Base-by-base conservation (phyloP, 1,140 invertebrate genomes). In the Cotesia glomerata region DNA sequence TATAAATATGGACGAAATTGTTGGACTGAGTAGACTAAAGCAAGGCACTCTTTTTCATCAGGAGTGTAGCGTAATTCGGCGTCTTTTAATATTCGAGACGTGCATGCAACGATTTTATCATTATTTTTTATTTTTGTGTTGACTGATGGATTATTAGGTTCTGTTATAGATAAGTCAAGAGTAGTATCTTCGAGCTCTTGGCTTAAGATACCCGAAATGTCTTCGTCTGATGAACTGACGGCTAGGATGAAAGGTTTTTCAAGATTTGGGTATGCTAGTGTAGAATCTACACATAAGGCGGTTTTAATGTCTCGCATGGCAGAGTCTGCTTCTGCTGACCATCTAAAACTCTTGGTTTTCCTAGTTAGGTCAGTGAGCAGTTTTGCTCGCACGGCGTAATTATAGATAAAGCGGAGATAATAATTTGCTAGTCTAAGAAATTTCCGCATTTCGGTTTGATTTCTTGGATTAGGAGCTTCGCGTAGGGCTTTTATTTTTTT, bases 1-100 rank as follows among this genome's bases (percentile, higher is more conserved):
- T 80, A 81, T 2, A 89, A 69, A 73, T 85, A 89, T 8, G 78
- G 77, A 54, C 78, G 56, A 63, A 87, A 88, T 45, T 86, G 71
- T 74, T 83, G 73, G 3, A 86, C 75, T 0, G 79, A 82, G 74
- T 74, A 81, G 2, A 87, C 71, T 4, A 72, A 52, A 16, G 72
- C 72, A 2, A 77, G 59, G 14, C 62, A 71, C 34, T 77, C 72
- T 74, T 7, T 45, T 69, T 77, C 77, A 8, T 64, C 78, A 0
- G 75, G 75, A 7, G 67, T 61, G 64, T 80, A 82, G 49, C 75
- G 75, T 4, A 39, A 9, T 78, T 85, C 82, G 5, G 75, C n/a
- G 58, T 73, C 36, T 14, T 72, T 80, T 7, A 84, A 62, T 4
- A 74, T 75, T 5, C 81, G 35, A 39, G 70, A 77, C 0, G 69